phyloP scores from a whole-genome alignment of 2,888 invertebrate species.

The Acanthacorydalis orientalis region DNA sequence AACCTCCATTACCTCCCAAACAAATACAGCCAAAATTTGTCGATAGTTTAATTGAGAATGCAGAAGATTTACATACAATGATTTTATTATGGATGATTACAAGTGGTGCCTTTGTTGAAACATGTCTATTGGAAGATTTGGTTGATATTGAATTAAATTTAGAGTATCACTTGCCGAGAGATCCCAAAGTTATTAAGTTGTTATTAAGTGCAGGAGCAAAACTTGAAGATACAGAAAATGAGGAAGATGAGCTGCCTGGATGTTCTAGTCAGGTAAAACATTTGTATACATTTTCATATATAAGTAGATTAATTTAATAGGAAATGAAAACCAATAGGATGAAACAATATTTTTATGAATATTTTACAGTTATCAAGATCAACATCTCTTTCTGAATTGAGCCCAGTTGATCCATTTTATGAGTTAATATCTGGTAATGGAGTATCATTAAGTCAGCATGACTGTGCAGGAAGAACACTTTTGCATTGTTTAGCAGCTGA shows the following conservation, averaged over 20 bases:
- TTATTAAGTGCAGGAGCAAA: slow-evolving; percentile 60
- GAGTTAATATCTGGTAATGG: slow-evolving; percentile 7
- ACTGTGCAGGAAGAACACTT: slow-evolving; percentile 38
- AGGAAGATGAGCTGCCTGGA: slow-evolving; percentile 22
- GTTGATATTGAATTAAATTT: slow-evolving; percentile 29
- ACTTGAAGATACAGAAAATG: slow-evolving; percentile 28
- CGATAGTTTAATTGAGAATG: slow-evolving; percentile 8
- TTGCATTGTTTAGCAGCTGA: slow-evolving; percentile 62
- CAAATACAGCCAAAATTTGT: slow-evolving; percentile 3
- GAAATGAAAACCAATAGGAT: no score
- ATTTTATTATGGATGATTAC: slow-evolving; percentile 61
- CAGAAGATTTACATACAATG: slow-evolving; percentile 45
- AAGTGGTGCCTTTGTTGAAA: slow-evolving; percentile 45
- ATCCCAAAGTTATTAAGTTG: slow-evolving; percentile 51
- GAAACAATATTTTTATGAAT: no score
- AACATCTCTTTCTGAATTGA: slow-evolving; percentile 4
- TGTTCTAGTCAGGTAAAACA: slow-evolving; percentile 21
- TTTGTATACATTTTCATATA: background rate
- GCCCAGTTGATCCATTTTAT: slow-evolving; percentile 2
- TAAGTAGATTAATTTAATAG: no score
- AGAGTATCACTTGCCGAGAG: slow-evolving; percentile 44
- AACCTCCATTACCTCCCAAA: slow-evolving; percentile 4
- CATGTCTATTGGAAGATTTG: slow-evolving; percentile 31
- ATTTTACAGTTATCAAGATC: slow-evolving; percentile 1
- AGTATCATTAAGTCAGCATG: slow-evolving; percentile 16